These are phyloP conservation scores for Synergus itoensis DNA, from an alignment of 2,888 invertebrate genomes.

Conservation along the genomic window DNA sequence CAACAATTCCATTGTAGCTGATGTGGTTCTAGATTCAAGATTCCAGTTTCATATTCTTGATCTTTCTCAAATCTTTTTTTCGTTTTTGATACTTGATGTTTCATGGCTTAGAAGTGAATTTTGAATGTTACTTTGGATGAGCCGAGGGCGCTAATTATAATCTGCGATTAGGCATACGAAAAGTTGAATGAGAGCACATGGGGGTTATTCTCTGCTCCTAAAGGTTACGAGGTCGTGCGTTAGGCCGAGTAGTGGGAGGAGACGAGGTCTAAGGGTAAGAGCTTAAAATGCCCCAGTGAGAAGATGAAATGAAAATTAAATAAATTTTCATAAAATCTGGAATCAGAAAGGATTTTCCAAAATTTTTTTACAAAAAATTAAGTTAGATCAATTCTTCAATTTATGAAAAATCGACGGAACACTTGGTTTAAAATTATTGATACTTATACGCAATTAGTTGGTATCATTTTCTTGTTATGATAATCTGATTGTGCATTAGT, in stretches of 20 bases:
- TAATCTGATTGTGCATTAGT: background rate
- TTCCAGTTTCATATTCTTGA: background rate
- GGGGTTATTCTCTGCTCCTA: slow-evolving; percentile 21
- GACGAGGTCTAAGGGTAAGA: slow-evolving; percentile 28
- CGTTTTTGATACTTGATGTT: background rate
- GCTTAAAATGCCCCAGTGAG: slow-evolving; percentile 11
- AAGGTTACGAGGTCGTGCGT: slow-evolving; percentile 37
- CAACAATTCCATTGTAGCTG: background rate
- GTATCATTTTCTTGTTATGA: background rate
- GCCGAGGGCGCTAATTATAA: slow-evolving; percentile 15
- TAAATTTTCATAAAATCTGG: background rate
- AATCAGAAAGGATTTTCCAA: background rate
- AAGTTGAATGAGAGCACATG: slow-evolving; percentile 14
- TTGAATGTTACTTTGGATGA: background rate
- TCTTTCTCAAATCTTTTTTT: background rate
- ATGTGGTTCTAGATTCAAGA: too few species aligned
- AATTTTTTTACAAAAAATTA: background rate
- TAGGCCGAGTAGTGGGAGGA: slow-evolving; percentile 9
- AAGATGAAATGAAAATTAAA: background rate
- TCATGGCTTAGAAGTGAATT: background rate
- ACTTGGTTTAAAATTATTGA: too few species aligned
- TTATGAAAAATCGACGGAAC: background rate
- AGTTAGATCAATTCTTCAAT: too few species aligned
- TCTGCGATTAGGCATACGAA: slow-evolving; percentile 11
- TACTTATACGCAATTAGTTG: background rate